phyloP scores from a whole-genome alignment of 2,888 invertebrate genomes.

The Hylaea fasciaria region DNA sequence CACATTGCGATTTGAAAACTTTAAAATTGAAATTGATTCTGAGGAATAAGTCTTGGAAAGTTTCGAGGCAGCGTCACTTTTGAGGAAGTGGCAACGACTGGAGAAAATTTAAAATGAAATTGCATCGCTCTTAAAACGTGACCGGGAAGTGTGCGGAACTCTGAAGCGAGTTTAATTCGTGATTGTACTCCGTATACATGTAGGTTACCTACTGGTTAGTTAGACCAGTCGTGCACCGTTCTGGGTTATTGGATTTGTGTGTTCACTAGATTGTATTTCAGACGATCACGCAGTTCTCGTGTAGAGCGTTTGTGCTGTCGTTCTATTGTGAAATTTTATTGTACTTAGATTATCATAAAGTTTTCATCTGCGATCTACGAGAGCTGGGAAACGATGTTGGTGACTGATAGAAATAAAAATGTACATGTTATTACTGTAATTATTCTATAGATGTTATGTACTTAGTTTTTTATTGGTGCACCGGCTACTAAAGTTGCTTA shows the following conservation, averaged over 20 bases:
- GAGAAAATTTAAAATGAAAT: slow-evolving; percentile 50
- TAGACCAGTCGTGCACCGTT: not conserved
- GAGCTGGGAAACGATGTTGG: too few relatives aligned
- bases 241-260: not conserved
- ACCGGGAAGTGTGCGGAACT: slow-evolving; percentile 44
- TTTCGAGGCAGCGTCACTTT: slow-evolving; percentile 27
- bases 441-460: too few relatives aligned
- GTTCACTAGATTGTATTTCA: not conserved
- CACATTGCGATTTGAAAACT: slow-evolving; percentile 2
- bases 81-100: slow-evolving; percentile 31
- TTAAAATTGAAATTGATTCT: slow-evolving; percentile 10
- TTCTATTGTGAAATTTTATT: too few relatives aligned
- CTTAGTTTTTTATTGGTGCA: too few relatives aligned
- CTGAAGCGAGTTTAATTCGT: slow-evolving; percentile 44
- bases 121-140: slow-evolving; percentile 51
- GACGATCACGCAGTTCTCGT: too few relatives aligned
- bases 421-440: too few relatives aligned
- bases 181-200: slow-evolving; percentile 9
- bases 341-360: too few relatives aligned
- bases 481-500: too few relatives aligned
- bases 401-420: too few relatives aligned
- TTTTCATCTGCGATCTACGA: too few relatives aligned
- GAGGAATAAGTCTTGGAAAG: slow-evolving; percentile 19
- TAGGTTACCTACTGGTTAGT: not conserved
- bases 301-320: too few relatives aligned